Evolutionary conservation across 2,797 vertebrate genomes (phyloP), one percentile per base, ranked within the genome.

Genomic region (Ctenochaetus hawaiiensis): DNA sequence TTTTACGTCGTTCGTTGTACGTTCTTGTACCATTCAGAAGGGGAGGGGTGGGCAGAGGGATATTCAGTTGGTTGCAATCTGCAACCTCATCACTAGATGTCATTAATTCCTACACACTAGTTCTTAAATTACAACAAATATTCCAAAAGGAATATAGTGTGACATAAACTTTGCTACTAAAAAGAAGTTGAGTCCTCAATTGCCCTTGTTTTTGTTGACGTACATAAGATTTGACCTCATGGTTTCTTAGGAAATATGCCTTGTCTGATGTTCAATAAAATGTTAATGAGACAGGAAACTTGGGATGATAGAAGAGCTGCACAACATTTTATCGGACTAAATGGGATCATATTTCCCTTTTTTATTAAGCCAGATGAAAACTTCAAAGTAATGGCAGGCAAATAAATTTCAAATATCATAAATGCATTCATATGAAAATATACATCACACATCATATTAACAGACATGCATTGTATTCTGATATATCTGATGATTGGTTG

Each of bases 261-360:
- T 20, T 53, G 26, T 45, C 37, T 66, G 23, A 62, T 57, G 37
- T 10, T 52, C 57, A 80, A 43, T 71, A 34, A 68, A 64, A 63
- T 48, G 22, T 65, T 56, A 34, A 37, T 65, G 37, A 76, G n/a
- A 61, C 26, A 37, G 22, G 30, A 57, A 71, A 18, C 20, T 41
- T 1, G 10, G 17, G 39, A 34, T 34, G 30, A 34, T 34, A 67
- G 23, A 56, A 13, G 8, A 0, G 17, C 71, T 58, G 30, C 41
- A 4, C 41, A 13, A 60, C 1, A 37, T 37, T 14, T 37, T 61
- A 37, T 67, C 57, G 44, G 12, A 43, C 23, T 39, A 14, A 8
- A 62, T 45, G 7, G 59, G 8, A 74, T 53, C 5, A 26, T 22
- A 51, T 34, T 34, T 14, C 41, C 39, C 8, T n/a, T 4, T 22